These are phyloP conservation scores for Phrynosoma blainvillii DNA, from an alignment of 2,113 vertebrate species.

Conservation along the genomic window DNA sequence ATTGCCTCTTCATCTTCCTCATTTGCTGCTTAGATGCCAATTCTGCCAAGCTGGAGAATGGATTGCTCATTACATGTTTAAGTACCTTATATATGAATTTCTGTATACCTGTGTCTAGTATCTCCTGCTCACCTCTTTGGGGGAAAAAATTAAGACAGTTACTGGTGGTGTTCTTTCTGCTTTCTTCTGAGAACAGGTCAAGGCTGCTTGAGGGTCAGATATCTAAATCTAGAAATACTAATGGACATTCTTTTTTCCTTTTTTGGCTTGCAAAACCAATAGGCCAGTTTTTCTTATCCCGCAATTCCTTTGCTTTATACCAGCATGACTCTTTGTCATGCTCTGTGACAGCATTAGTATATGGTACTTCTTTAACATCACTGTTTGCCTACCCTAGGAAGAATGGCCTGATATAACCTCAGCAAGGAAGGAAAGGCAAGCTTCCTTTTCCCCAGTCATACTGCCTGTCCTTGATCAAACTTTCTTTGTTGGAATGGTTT, in stretches of 20 bases:
- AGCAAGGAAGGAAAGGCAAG: background rate
- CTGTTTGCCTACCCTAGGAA: background rate
- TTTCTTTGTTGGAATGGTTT: background rate
- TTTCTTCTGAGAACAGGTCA: background rate
- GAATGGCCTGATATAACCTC: background rate
- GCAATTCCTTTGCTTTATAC: background rate
- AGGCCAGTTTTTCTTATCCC: background rate
- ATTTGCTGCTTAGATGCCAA: background rate
- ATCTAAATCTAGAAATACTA: accelerated
- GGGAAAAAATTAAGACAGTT: background rate
- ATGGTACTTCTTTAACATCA: background rate
- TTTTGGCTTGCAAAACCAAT: background rate
- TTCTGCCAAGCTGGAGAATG: accelerated
- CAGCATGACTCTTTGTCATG: background rate
- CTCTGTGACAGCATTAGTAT: background rate
- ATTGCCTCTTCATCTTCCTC: background rate
- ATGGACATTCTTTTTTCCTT: background rate
- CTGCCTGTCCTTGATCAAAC: conserved; percentile 8
- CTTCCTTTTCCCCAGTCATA: background rate
- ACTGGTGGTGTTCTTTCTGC: background rate
- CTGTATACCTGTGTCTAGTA: background rate
- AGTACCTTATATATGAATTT: background rate
- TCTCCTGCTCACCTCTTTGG: background rate
- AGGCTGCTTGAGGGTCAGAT: background rate
- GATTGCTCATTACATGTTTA: accelerated